Evolutionary conservation across 2,888 invertebrate genomes (phyloP), one percentile per base, ranked within the genome.

Genomic region (Agrochola macilenta): DNA sequence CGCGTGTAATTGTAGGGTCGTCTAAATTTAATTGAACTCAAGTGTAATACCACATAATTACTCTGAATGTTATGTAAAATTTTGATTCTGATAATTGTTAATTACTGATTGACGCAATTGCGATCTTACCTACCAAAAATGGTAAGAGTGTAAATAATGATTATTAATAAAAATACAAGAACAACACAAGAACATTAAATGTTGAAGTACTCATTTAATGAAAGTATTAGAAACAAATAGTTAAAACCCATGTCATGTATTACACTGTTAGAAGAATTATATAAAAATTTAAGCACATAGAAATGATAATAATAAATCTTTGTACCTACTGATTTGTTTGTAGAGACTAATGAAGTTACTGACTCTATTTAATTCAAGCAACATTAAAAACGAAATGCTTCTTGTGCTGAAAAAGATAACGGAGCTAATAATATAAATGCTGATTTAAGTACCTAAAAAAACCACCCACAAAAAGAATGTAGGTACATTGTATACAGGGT

Each of bases 41-140:
- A 63, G 35, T 76, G 65, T 85, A 76, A 74, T 76, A 64, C 26
- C 26, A 63, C 17, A 70, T 85, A 75, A 85, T 85, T 83, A 76
- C 57, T 30, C 49, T 61, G 80, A 77, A 83, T 85, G 80, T 63
- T 74, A 85, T 71, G 86, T 83, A 78, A 80, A 80, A 20, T 74
- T 61, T 71, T 30, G 23, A 46, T 52, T 74, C 20, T 52, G 14
- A 58, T 76, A 63, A 70, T 79, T 46, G 20, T 61, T 46, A 9
- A 12, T 43, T 63, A 35, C 4, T 65, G 8, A 30, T 43, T 64
- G 52, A 74, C 0, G 14, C 43, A 71, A 57, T 46, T 23, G 5
- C 14, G 26, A 20, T 43, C 61, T 2, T 20, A 64, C 1, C 9
- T 20, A 65, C 1, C 11, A 26, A 20, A 49, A 43, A 35, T 30